A percentile compares a stretch with the other conserved stretches of the same genome.
phyloP scores from a whole-genome alignment of 1,140 invertebrate genomes.

The Nymphalis io region DNA sequence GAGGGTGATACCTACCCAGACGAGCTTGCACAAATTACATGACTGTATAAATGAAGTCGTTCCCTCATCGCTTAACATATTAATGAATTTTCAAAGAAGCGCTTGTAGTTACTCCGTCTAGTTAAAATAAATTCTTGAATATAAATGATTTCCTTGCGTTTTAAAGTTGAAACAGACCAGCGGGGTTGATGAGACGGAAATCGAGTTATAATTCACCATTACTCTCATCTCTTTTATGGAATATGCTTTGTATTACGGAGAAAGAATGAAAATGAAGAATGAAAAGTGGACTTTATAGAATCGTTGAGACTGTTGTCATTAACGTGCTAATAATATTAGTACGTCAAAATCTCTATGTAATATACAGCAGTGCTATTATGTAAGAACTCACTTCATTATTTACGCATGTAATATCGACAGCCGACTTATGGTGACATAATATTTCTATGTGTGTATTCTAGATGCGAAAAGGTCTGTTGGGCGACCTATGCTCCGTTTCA shows the following conservation, averaged over 20 bases:
- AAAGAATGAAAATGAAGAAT: not conserved
- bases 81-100: constrained; percentile 19
- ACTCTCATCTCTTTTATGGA: not conserved
- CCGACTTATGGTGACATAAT: too few relatives aligned
- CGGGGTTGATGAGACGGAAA: constrained; percentile 15
- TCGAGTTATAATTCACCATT: constrained; percentile 18
- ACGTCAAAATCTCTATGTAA: too few relatives aligned
- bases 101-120: not conserved
- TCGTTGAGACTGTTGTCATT: too few relatives aligned
- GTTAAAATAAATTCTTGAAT: constrained; percentile 15
- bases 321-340: too few relatives aligned
- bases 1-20: too few relatives aligned
- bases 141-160: constrained; percentile 10
- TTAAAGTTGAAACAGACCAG: constrained; percentile 13
- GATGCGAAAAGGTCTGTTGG: too few relatives aligned
- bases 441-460: too few relatives aligned
- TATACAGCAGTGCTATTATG: too few relatives aligned
- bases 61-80: not conserved
- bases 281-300: not conserved
- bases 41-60: not conserved
- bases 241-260: not conserved
- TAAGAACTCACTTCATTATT: too few relatives aligned
- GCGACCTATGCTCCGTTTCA: too few relatives aligned
- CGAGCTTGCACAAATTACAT: too few relatives aligned
- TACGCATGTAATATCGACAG: too few relatives aligned